Percentiles rank a stretch among this genome's conserved stretches.
Evolutionary conservation across 2,888 invertebrate genomes (phyloP).

Genomic region (Meteorus cinctellus): DNA sequence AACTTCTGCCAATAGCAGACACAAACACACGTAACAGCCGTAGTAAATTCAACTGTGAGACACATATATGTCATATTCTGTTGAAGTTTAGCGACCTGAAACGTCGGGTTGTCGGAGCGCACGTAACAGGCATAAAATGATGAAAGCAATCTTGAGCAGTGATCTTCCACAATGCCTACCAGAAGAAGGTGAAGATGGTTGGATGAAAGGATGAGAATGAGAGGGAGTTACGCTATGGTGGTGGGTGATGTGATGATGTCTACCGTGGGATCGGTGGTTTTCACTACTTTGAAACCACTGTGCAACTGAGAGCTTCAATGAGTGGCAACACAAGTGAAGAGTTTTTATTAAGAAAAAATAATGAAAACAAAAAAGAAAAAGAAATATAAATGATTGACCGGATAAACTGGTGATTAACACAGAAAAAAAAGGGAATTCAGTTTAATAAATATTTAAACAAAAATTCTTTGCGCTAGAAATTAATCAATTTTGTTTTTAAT

Average conservation of each 20-base stretch:
- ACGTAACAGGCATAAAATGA: slow-evolving; percentile 66
- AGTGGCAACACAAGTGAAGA: slow-evolving; percentile 44
- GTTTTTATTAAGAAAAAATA: background rate
- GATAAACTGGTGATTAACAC: no score
- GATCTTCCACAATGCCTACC: slow-evolving; percentile 58
- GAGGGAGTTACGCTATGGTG: slow-evolving; percentile 38
- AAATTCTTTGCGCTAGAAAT: no score
- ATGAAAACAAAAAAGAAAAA: background rate
- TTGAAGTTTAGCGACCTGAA: slow-evolving; percentile 57
- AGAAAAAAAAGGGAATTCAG: no score
- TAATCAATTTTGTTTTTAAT: no score
- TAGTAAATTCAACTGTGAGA: background rate
- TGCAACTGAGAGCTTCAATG: slow-evolving; percentile 15
- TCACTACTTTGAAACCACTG: slow-evolving; percentile 40
- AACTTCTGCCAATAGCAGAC: slow-evolving; percentile 4
- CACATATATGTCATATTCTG: slow-evolving; percentile 41
- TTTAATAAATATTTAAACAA: no score
- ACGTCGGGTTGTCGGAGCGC: slow-evolving; percentile 50
- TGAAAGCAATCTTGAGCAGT: slow-evolving; percentile 64
- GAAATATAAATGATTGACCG: background rate
- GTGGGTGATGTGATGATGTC: slow-evolving; percentile 48
- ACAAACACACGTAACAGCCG: background rate
- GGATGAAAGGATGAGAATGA: slow-evolving; percentile 8
- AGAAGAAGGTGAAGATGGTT: slow-evolving; percentile 37
- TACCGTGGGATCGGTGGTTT: slow-evolving; percentile 59